Conservation (phyloP, 2,113 vertebrate genomes). For the Amazona vittata region DNA sequence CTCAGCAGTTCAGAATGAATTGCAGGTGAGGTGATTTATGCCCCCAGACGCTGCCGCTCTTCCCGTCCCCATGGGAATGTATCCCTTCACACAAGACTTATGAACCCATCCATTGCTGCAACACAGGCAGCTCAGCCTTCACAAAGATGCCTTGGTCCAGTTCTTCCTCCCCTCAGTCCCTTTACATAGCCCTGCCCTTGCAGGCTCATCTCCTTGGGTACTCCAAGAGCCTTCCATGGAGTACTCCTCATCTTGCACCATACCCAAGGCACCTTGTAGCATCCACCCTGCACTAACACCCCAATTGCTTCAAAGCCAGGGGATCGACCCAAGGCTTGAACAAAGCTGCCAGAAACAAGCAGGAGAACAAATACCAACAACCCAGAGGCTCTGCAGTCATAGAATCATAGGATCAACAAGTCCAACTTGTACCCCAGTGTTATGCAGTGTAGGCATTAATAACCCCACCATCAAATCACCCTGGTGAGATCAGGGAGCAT, state of each 20-base stretch:
- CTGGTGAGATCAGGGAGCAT: fast-evolving
- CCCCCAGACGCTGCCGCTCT: neutral
- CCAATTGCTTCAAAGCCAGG: neutral
- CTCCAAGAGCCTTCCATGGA: neutral
- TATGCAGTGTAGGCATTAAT: neutral
- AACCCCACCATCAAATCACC: neutral
- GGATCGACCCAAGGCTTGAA: neutral
- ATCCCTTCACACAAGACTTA: neutral
- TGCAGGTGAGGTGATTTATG: neutral
- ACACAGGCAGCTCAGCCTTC: neutral
- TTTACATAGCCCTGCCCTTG: neutral
- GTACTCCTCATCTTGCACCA: neutral
- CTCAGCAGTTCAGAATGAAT: neutral
- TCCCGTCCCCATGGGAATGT: neutral
- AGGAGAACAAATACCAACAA: neutral
- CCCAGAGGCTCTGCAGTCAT: neutral
- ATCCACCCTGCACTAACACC: neutral
- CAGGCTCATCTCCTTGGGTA: neutral
- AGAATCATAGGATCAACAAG: neutral
- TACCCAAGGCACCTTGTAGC: neutral
- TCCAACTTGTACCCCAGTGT: neutral
- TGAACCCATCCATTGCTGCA: neutral
- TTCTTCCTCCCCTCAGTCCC: neutral
- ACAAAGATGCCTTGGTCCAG: neutral
- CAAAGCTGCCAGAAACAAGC: neutral